Evolutionary conservation across 37 sponge, comb jelly and placozoan genomes (phyloP).

Genomic region (Cladorhizidae sp.): DNA sequence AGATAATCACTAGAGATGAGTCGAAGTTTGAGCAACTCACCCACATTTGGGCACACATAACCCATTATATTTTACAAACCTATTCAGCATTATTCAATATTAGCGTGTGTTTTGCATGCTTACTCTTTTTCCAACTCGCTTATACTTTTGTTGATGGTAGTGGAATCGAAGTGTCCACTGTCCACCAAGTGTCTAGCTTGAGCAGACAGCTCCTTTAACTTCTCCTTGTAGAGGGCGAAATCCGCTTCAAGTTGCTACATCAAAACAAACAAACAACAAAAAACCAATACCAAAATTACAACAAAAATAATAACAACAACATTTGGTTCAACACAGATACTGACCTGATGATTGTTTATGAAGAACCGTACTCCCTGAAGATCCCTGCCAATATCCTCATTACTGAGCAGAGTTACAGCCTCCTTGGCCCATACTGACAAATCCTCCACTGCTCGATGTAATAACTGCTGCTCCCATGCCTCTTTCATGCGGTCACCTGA

Average conservation of each 20-base stretch:
- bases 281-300: background rate
- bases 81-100: background rate
- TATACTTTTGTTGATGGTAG: slow-evolving; percentile 51
- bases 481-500: slow-evolving; percentile 57
- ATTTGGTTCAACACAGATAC: background rate
- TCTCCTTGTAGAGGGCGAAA: slow-evolving; percentile 41
- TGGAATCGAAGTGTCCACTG: slow-evolving; percentile 69
- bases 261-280: background rate
- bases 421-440: slow-evolving; percentile 80
- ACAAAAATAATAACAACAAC: background rate
- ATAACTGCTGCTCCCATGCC: slow-evolving; percentile 65
- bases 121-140: slow-evolving; percentile 51
- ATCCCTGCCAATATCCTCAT: slow-evolving; percentile 86
- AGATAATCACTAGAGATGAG: no score
- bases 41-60: no score
- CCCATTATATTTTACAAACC: background rate
- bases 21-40: no score
- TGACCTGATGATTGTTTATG: slow-evolving; percentile 90
- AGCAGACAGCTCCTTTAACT: slow-evolving; percentile 46
- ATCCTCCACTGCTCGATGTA: slow-evolving; percentile 79
- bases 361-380: slow-evolving; percentile 87
- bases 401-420: slow-evolving; percentile 76
- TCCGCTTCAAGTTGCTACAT: slow-evolving; percentile 79
- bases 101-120: background rate
- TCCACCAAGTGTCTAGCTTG: slow-evolving; percentile 52